phyloP scores from a whole-genome alignment of 1,140 invertebrate genomes.

The Stegodyphus mimosarum region DNA sequence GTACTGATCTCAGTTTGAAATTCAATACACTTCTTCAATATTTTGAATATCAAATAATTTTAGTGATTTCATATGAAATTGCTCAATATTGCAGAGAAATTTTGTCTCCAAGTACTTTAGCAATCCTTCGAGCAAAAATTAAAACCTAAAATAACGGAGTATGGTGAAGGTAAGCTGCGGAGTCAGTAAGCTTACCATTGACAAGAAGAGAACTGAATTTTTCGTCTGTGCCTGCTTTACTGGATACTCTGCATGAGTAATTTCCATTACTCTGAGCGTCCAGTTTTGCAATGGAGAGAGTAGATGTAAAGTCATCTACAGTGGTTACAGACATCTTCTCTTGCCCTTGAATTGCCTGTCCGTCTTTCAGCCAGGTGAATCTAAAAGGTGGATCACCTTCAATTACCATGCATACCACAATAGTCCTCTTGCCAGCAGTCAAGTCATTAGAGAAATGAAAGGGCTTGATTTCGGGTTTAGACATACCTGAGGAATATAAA shows the following conservation, averaged over 20 bases:
- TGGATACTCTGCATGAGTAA: slow-evolving; percentile 60
- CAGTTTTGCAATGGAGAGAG: slow-evolving; percentile 43
- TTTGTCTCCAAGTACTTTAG: too few species aligned
- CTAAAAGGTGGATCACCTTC: slow-evolving; percentile 63
- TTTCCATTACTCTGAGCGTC: slow-evolving; percentile 59
- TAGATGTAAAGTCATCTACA: slow-evolving; percentile 66
- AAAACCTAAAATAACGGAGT: too few species aligned
- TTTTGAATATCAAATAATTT: too few species aligned
- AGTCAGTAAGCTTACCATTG: background rate
- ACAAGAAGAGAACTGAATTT: background rate
- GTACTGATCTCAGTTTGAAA: too few species aligned
- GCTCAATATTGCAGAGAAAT: too few species aligned
- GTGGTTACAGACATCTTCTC: background rate
- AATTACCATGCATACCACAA: slow-evolving; percentile 69
- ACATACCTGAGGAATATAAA: background rate
- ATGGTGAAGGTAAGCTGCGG: too few species aligned
- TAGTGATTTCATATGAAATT: too few species aligned
- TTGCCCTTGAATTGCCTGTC: background rate
- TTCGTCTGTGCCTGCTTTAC: slow-evolving; percentile 40
- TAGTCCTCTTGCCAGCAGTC: slow-evolving; percentile 75
- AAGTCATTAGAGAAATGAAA: slow-evolving; percentile 69
- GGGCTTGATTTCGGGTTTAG: slow-evolving; percentile 44
- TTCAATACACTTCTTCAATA: too few species aligned
- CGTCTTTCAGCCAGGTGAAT: slow-evolving; percentile 63
- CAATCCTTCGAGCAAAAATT: too few species aligned